Base-by-base conservation (phyloP, 2,888 invertebrate genomes). In the Agrilus mali region DNA sequence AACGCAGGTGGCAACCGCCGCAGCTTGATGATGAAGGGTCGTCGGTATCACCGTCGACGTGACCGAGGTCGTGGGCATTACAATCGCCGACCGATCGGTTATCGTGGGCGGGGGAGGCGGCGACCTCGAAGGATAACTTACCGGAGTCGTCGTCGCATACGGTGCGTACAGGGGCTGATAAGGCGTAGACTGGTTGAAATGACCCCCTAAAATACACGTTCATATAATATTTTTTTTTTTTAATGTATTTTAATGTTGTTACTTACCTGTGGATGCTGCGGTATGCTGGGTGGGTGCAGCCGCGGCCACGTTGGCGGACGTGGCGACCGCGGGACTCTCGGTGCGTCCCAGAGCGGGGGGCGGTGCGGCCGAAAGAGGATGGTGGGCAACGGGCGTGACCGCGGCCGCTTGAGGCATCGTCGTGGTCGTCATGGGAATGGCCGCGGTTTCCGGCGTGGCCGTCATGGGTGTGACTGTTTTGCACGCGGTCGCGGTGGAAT, bases 121-220 rank as follows among this genome's bases (percentile, higher is more conserved):
- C 67, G 45, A 66, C 63, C 55, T 49, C 45, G 51, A 44, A 46
- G 42, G 50, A 40, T 41, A 47, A 52, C 59, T 42, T 41, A 85
- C 85, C 35, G 84, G 82, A 57, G 81, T 82, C 65, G 83, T 78
- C 65, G 80, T 75, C 45, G 83, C 81, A 59, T 85, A 86, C 1
- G 87, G 87, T 12, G 87, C 80, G 60, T 88, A 88, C 48, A 88
- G 71, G 33, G 82, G 78, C 49, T 81, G 79, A 68, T 71, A 72
- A 46, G 69, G 65, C 27, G 27, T 10, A 8, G 76, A 70, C 58
- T 64, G 66, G 46, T 65, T 62, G 50, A 60, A 63, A 44, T 68
- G 33, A 59, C 64, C 55, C 59, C 64, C 52, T 35, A 10, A 20
- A 20, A 20, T 5, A 20, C 10, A 27, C 8, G 5, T 27, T 10